Conservation (phyloP, 1,140 invertebrate genomes). For the Tetragnatha versicolor region DNA sequence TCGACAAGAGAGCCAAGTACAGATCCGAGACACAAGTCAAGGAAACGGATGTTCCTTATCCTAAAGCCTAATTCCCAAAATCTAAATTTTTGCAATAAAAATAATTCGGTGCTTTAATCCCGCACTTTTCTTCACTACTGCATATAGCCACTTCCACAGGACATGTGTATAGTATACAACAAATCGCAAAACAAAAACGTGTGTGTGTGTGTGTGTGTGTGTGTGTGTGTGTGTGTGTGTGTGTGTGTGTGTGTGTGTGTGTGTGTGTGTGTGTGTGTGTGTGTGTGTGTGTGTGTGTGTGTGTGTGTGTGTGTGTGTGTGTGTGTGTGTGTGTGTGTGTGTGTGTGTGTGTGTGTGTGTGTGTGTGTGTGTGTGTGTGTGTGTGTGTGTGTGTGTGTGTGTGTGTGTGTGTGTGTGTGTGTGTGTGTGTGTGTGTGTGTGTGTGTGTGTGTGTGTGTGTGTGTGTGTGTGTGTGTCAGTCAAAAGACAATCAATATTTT, state of each 20-base stretch:
- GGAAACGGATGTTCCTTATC: too few relatives aligned
- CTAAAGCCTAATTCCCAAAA: too few relatives aligned
- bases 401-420: conserved; percentile 18
- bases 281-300: conserved; percentile 29
- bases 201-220: conserved; percentile 16
- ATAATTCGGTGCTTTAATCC: too few relatives aligned
- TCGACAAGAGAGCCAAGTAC: background rate
- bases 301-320: conserved; percentile 25
- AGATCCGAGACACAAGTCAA: background rate
- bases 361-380: conserved; percentile 27
- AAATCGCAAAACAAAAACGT: too few relatives aligned
- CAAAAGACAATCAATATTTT: too few relatives aligned
- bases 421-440: conserved; percentile 21
- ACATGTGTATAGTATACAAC: too few relatives aligned
- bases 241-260: conserved; percentile 29
- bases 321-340: conserved; percentile 25
- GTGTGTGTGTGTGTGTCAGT: conserved; percentile 24
- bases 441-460: conserved; percentile 27
- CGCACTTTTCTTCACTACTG: too few relatives aligned
- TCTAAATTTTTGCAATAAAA: too few relatives aligned
- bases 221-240: conserved; percentile 29
- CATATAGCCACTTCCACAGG: too few relatives aligned
- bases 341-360: conserved; percentile 25
- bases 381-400: conserved; percentile 27
- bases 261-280: conserved; percentile 31